Evolutionary conservation across 2,888 invertebrate genomes (phyloP), one percentile per base, ranked within the genome.

Genomic region (Amphipoea lucens): DNA sequence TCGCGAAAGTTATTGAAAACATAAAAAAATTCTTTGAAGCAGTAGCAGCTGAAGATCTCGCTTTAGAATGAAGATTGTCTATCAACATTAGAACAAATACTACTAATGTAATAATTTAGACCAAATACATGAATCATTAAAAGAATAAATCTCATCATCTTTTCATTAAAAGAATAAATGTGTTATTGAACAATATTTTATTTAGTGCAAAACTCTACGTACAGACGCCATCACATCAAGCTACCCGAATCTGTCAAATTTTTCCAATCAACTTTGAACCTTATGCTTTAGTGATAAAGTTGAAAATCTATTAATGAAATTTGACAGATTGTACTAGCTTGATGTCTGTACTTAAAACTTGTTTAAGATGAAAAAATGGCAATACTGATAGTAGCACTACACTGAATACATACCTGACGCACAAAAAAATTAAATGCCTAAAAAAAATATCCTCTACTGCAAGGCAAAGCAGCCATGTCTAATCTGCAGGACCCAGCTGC

Each of bases 41-140:
- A 0, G 76, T 92, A 2, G 81, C 92, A 7, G 9, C 81, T 5
- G 87, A 90, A 75, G 91, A 94, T 1, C 57, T 85, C 1, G 45
- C n/a, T 67, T 5, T 87, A 20, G 45, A 73, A 17, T 81, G 14
- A 83, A 40, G 17, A 51, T 29, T 48, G 20, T n/a, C 6, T 42
- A 66, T 20, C 20, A 42, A 65, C 20, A n/a, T 62, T 54, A 9
- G 4, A 42, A 72, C 4, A 0, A 62, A 48, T 54, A 14, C 36
- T 48, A 80, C 12, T 0, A 54, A 71, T 79, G 60, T 60, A 14
- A 29, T 12, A 29, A 11, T 7, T 23, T n/a, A 60, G 12, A 83
- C 4, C 23, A 54, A 65, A 62, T 75, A n/a, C 9, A 17, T 67
- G 0, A 12, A 36, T 29, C 0, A 62, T 29, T 45, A 54, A 45